Base-by-base conservation (phyloP, 2,888 invertebrate species). In the Volucella inflata region DNA sequence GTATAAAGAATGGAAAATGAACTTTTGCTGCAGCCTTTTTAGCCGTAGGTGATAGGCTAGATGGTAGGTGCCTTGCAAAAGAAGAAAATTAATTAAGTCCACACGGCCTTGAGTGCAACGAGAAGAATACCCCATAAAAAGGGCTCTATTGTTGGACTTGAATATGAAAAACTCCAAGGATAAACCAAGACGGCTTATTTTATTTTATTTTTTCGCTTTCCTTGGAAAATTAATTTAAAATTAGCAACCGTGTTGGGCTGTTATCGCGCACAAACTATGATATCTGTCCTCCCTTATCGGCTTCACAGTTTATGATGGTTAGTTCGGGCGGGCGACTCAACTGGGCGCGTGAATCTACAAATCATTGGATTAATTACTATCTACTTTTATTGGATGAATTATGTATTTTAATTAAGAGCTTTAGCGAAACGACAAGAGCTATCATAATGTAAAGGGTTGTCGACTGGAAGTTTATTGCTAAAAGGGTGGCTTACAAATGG, bases 351-450 rank as follows among this genome's bases (percentile, higher is more conserved):
- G 38, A 16, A 50, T 21, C 62, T n/a, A 74, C 78, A 83, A 78
- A 83, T 83, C 83, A 83, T 78, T 50, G 50, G 21, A 64, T 64
- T 74, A 62, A 67, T 50, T 72, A 57, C 57, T 72, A 83, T 78
- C 68, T 36, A 57, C 51, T 59, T 78, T 77, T 48, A 78, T 74
- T 74, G 40, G 74, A 70, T 83, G 21, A 83, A 74, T 83, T 83
- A 83, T 78, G 74, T 74, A 74, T 78, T 83, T 78, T 78, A 83
- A 83, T 83, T 83, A 83, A 74, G 78, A 68, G 68, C 82, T 71
- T 60, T 55, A 77, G 77, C 55, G 44, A 59, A 81, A 65, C 65
- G 70, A 42, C 59, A 57, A 51, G 53, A 65, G 71, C 53, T 68
- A 68, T 83, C 72, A 72, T 36, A 60, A 72, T 55, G 55, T 67